These are phyloP conservation scores for Prionailurus viverrinus DNA, from an alignment of 2,113 vertebrate species.

Conservation along the genomic window DNA sequence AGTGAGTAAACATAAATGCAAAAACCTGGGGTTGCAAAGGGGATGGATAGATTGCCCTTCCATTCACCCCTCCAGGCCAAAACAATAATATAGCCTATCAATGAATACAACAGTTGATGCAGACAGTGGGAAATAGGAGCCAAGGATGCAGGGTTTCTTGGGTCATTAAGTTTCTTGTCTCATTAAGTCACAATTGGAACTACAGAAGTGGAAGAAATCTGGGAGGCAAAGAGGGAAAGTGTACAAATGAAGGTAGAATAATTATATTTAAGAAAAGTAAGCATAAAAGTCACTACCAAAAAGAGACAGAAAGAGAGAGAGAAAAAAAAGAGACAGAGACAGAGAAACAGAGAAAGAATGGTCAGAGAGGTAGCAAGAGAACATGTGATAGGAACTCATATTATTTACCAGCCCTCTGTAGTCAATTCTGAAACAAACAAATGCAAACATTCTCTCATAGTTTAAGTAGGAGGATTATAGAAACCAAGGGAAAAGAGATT, in stretches of 20 bases:
- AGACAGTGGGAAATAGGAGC: neutral
- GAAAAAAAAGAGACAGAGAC: neutral
- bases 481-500: slow-evolving; percentile 22
- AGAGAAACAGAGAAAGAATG: neutral
- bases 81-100: neutral
- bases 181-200: neutral
- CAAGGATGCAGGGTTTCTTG: neutral
- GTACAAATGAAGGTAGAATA: neutral
- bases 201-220: neutral
- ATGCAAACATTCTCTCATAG: neutral
- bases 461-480: slow-evolving; percentile 59
- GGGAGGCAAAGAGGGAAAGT: neutral
- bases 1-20: neutral
- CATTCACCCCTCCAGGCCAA: neutral
- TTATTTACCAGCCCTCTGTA: neutral
- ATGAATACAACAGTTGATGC: neutral
- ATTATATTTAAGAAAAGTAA: neutral
- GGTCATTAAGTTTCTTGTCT: neutral
- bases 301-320: neutral
- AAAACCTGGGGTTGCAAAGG: neutral
- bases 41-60: neutral
- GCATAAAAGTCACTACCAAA: neutral
- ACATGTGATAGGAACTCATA: neutral
- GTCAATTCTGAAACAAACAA: slow-evolving; percentile 45
- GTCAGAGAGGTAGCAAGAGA: neutral